Conservation (phyloP, 2,888 invertebrate genomes). For the Crematogaster levior region DNA sequence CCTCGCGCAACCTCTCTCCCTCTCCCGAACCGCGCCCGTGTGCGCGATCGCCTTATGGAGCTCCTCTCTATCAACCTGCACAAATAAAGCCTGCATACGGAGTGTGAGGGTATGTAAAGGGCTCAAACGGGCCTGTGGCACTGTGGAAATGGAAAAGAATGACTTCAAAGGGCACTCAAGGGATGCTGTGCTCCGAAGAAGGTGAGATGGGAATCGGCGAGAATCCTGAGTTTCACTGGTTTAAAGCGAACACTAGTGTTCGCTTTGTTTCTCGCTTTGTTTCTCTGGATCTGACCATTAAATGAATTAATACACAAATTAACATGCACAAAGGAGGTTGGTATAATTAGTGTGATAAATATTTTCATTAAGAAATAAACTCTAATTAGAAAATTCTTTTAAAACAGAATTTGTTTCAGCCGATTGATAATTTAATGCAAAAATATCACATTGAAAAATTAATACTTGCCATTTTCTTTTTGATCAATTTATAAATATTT, state of each 20-base stretch:
- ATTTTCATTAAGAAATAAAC: neutral
- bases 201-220: constrained; percentile 39
- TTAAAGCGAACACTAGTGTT: constrained; percentile 16
- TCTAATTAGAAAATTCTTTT: neutral
- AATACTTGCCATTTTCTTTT: neutral
- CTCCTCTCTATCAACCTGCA: constrained; percentile 65
- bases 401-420: neutral
- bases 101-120: constrained; percentile 53
- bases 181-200: constrained; percentile 34
- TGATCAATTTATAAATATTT: neutral
- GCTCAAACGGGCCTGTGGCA: constrained; percentile 44
- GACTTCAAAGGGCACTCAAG: constrained; percentile 50
- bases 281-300: too few relatives aligned
- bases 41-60: constrained; percentile 59
- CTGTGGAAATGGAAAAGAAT: constrained; percentile 42
- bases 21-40: constrained; percentile 20
- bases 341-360: neutral
- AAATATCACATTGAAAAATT: neutral
- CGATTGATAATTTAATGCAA: neutral
- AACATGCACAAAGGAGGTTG: neutral
- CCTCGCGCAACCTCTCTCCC: constrained; percentile 25
- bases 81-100: constrained; percentile 70
- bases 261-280: too few relatives aligned
- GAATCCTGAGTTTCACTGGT: constrained; percentile 11
- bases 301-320: too few relatives aligned